Evolutionary conservation across 2,888 invertebrate species (phyloP).

Genomic region (Notocelia uddmanniana): DNA sequence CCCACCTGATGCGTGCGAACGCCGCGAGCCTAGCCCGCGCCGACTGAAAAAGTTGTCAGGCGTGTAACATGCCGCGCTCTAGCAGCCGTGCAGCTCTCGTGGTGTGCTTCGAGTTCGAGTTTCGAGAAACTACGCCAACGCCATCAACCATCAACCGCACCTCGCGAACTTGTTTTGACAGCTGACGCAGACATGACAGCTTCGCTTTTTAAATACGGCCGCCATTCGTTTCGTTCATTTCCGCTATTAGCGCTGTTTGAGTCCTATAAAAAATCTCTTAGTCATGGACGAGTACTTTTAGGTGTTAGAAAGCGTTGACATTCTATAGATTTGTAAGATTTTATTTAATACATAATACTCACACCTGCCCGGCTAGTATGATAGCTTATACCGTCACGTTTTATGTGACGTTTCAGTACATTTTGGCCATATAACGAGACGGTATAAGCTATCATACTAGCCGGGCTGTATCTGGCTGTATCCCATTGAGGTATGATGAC

Average conservation of each 20-base stretch:
- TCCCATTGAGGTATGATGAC: no score
- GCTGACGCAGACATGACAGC: slow-evolving; percentile 40
- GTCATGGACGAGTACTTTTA: not conserved
- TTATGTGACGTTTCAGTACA: no score
- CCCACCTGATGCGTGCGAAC: slow-evolving; percentile 61
- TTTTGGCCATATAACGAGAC: no score
- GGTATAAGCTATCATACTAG: no score
- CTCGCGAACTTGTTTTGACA: slow-evolving; percentile 45
- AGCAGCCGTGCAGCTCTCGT: slow-evolving; percentile 10
- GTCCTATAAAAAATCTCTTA: slow-evolving; percentile 27
- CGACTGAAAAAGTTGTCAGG: slow-evolving; percentile 22
- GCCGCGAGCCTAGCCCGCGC: slow-evolving; percentile 18
- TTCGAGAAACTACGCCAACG: slow-evolving; percentile 6
- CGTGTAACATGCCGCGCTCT: slow-evolving; percentile 26
- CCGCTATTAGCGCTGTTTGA: slow-evolving; percentile 60
- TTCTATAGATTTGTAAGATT: no score
- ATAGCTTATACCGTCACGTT: no score
- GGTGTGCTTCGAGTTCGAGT: slow-evolving; percentile 21
- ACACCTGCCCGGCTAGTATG: no score
- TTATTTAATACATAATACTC: no score
- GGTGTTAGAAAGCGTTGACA: not conserved
- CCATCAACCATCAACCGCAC: slow-evolving; percentile 39
- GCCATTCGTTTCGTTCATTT: slow-evolving; percentile 39
- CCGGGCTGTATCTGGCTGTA: no score
- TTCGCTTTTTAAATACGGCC: slow-evolving; percentile 37